Conservation (phyloP, 2,888 invertebrate genomes). For the Lathronympha strigana region DNA sequence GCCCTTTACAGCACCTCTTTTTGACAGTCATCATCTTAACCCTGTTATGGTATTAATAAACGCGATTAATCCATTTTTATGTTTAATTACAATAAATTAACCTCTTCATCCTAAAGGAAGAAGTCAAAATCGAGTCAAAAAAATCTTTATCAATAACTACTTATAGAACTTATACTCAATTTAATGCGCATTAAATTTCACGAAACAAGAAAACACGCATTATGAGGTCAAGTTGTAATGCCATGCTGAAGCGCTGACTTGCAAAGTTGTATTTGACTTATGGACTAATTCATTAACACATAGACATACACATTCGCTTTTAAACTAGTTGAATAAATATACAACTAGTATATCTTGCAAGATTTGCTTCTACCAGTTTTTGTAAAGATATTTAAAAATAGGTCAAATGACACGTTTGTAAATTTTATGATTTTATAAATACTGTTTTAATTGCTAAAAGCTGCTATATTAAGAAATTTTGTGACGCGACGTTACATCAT, state of each 20-base stretch:
- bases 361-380: constrained; percentile 1
- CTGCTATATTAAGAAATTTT: neutral
- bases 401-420: neutral
- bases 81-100: too few relatives aligned
- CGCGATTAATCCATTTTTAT: too few relatives aligned
- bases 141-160: neutral
- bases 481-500: neutral
- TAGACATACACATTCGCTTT: neutral
- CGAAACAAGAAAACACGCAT: constrained; percentile 1
- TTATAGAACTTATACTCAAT: neutral
- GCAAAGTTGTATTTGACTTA: constrained; percentile 10
- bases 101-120: neutral
- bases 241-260: constrained; percentile 13
- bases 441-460: constrained; percentile 17
- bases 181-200: neutral
- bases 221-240: constrained; percentile 8
- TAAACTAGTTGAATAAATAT: neutral
- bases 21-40: too few relatives aligned
- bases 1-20: too few relatives aligned
- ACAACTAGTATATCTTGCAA: neutral
- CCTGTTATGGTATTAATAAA: too few relatives aligned
- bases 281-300: constrained; percentile 14
- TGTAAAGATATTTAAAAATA: neutral
- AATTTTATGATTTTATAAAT: constrained; percentile 16
- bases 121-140: neutral